Conservation (phyloP, 2,113 vertebrate genomes). For the Sitta europaea region DNA sequence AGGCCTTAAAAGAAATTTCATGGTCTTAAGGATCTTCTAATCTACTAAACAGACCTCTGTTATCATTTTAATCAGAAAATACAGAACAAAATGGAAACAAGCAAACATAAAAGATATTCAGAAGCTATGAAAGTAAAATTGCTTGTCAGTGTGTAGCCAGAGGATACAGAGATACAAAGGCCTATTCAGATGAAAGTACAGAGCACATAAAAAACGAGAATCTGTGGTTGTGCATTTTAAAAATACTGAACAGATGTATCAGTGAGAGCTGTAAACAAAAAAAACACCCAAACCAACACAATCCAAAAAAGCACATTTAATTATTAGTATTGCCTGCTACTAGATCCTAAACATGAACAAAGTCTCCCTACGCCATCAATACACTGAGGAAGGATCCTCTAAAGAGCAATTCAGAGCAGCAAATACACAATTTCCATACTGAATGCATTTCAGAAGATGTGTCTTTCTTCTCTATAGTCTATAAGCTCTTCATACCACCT, state of each 20-base stretch:
- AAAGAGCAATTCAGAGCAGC: not conserved
- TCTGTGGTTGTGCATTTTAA: not conserved
- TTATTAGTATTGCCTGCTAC: not conserved
- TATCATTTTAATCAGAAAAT: not conserved
- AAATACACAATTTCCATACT: not conserved
- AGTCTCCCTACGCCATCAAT: not conserved
- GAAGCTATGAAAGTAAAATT: not conserved
- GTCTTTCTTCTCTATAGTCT: not conserved
- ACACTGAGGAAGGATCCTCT: not conserved
- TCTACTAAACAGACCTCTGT: not conserved
- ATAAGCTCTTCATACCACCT: not conserved
- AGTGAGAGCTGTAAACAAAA: not conserved
- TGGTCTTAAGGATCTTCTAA: not conserved
- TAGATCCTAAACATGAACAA: not conserved
- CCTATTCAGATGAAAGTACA: not conserved
- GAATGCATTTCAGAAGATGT: not conserved
- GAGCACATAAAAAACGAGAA: not conserved
- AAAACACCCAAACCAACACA: not conserved
- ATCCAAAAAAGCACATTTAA: not conserved
- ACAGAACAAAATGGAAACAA: not conserved
- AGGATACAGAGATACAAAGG: not conserved
- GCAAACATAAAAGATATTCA: not conserved
- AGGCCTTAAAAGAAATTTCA: not conserved
- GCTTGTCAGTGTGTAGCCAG: not conserved
- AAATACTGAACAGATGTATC: not conserved